Base-by-base conservation (phyloP, 2,113 vertebrate genomes). In the Nymphicus hollandicus region DNA sequence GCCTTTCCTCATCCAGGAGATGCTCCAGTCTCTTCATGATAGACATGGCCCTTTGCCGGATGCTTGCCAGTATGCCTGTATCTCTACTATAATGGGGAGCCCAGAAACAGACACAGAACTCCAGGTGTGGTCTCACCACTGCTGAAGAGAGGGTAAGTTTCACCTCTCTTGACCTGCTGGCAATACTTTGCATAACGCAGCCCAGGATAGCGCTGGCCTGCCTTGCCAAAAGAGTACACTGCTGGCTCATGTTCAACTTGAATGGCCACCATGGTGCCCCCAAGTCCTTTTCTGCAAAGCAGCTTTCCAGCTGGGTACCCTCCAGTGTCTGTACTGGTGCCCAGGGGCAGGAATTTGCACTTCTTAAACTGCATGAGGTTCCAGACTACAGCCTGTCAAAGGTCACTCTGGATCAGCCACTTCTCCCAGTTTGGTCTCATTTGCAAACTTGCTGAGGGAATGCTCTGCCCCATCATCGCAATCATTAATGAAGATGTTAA, bases 251-350 rank as follows among this genome's bases (percentile, higher is more conserved):
- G 41, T 49, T 53, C 37, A 43, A 0, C 49, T 47, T 55, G 6
- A 3, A 22, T 46, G 70, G 73, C 46, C 27, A 44, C 19, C 13
- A 29, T 0, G 0, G 20, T 8, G 53, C 3, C 20, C 6, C 24
- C 43, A 16, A 9, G 18, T 17, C 13, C 12, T 83, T 37, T 76
- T 6, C 63, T 89, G 58, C 25, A 61, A 60, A 60, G 52, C 41
- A 58, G 24, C 28, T 71, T 76, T 58, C 65, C 46, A 71, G 28
- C 46, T 41, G 31, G 50, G 37, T 44, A 29, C 2, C 20, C 18
- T 11, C 7, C 49, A 28, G 25, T 13, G 12, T 39, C 37, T 0
- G 1, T 31, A 49, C 28, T 27, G 61, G 17, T 78, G 49, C n/a
- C 13, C 39, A 58, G 12, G 3, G 3, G 7, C 17, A 74, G 7